Percentiles rank a stretch among this genome's conserved stretches.
Evolutionary conservation across 92 coral and sea anemone genomes (phyloP).

Genomic region (Phenganax marumi): DNA sequence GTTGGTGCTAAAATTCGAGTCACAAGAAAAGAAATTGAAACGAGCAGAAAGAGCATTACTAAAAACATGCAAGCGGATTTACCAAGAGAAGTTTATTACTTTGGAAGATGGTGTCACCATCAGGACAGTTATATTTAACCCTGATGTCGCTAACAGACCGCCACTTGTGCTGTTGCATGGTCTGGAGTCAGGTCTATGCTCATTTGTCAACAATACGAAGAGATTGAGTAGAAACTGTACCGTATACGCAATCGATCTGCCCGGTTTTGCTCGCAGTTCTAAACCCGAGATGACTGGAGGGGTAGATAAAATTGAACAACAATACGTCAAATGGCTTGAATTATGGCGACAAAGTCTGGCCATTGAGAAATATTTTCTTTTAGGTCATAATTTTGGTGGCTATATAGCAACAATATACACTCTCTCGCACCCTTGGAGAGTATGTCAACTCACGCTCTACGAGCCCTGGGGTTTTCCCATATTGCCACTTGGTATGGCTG

Average conservation of each 20-base stretch:
- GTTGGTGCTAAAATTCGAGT: conserved; percentile 10
- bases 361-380: conserved; percentile 70
- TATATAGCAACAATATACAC: conserved; percentile 83
- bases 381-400: conserved; percentile 96
- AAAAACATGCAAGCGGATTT: conserved; percentile 14
- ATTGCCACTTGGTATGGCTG: conserved; percentile 80
- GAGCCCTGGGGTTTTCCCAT: conserved; percentile 99
- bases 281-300: conserved; percentile 63
- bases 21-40: conserved; percentile 9
- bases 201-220: conserved; percentile 79
- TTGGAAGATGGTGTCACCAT: conserved; percentile 70
- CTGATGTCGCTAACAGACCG: conserved; percentile 58
- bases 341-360: conserved; percentile 85
- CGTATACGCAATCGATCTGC: conserved; percentile 92
- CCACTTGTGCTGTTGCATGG: conserved; percentile 89
- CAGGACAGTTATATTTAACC: conserved; percentile 84
- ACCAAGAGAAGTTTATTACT: conserved; percentile 69
- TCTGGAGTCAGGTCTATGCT: conserved; percentile 83
- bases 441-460: conserved; percentile 72
- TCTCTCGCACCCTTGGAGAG: conserved; percentile 71
- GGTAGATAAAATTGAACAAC: conserved; percentile 66
- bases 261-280: conserved; percentile 97
- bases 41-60: conserved; percentile 16
- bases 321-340: conserved; percentile 80
- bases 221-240: conserved; percentile 70